Percentiles rank a stretch among this genome's conserved stretches.
Evolutionary conservation across 2,113 vertebrate species (phyloP).

Genomic region (Lamprologus speciosus): DNA sequence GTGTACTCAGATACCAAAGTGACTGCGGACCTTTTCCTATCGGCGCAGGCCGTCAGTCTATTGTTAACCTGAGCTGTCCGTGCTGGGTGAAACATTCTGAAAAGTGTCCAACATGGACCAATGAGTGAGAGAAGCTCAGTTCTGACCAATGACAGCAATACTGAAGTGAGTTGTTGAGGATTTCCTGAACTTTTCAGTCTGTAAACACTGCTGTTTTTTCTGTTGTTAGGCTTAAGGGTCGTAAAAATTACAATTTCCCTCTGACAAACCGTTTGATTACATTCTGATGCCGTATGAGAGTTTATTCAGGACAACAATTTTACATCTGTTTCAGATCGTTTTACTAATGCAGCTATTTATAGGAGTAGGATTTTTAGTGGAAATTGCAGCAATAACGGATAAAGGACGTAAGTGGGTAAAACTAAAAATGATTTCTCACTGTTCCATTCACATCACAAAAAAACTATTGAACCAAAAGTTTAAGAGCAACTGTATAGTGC

Average conservation of each 20-base stretch:
- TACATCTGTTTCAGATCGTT: not conserved
- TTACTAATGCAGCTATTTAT: not conserved
- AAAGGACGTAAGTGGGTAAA: not conserved
- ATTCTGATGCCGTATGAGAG: not conserved
- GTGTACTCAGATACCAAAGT: not conserved
- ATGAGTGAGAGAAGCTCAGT: not conserved
- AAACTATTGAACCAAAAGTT: not conserved
- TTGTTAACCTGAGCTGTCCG: not conserved
- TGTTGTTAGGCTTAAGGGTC: not conserved
- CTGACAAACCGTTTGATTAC: not conserved
- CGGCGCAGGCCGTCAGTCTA: fast-evolving
- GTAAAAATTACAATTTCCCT: not conserved
- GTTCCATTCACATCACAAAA: not conserved
- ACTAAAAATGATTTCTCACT: not conserved
- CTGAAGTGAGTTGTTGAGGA: not conserved
- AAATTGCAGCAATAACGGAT: not conserved
- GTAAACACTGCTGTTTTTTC: not conserved
- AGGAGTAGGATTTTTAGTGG: not conserved
- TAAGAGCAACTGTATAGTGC: not conserved
- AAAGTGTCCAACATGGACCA: not conserved
- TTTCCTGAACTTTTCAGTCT: not conserved
- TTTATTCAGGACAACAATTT: not conserved
- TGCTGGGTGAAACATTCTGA: not conserved
- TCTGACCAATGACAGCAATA: not conserved
- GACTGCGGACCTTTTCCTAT: fast-evolving